Evolutionary conservation across 1,140 invertebrate species (phyloP), one percentile per base, ranked within the genome.

Genomic region (Neodiprion pinetum): DNA sequence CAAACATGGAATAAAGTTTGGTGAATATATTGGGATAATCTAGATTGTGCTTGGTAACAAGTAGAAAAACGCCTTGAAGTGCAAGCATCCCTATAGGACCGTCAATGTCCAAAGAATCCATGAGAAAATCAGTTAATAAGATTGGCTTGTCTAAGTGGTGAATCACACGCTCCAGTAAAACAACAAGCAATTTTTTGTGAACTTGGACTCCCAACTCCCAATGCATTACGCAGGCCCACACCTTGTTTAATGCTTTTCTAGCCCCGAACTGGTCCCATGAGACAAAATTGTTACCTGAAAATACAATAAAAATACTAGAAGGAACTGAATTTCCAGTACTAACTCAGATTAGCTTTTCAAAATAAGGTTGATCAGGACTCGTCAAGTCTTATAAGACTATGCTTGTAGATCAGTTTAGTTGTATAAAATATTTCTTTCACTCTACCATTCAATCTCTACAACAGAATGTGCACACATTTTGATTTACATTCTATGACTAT

Each of bases 1-100:
- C 93, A 80, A 98, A 95, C 91, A 99, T 93, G 1, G 94, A 93
- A 88, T 99, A 99, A 7, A 99, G 89, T 84, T 98, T 97, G 71
- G 92, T 92, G 85, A 97, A 99, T 82, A 99, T 97, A 86, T 98
- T 94, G 5, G 97, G 97, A 88, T 98, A 98, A 83, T 98, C 95
- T 86, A 99, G 92, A 88, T 99, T 98, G 84, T 98, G 94, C 76
- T 95, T 94, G 72, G 95, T 93, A 74, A 99, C 97, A 50, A 99
- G 88, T 66, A 94, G 92, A 83, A 98, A 97, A 14, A 99, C 92
- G 11, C 97, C 97, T 87, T 98, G 96, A n/a, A 99, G 88, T 10
- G 97, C 96, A 61, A 99, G 88, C 77, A 99, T 89, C 82, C 95
- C 94, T 68, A 97, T 92, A 1, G 95, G 92, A 28, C 97, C 97